Base-by-base conservation (phyloP, 2,797 vertebrate species). In the Hoplostethus atlanticus region DNA sequence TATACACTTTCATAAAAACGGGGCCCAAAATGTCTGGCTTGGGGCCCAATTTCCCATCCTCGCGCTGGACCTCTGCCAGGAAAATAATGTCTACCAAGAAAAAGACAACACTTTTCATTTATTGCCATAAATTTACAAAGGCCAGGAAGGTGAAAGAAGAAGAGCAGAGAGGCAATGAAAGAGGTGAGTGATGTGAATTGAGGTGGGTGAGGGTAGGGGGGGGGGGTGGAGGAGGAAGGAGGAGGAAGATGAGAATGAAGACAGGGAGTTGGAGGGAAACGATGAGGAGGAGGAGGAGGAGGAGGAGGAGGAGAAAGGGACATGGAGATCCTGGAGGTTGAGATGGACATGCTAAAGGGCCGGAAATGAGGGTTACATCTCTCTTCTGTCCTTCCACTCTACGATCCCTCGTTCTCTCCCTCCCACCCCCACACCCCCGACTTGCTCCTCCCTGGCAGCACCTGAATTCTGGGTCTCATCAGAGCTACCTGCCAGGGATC, bases 401-500 rank as follows among this genome's bases (percentile, higher is more conserved):
- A 36, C 53, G 70, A 16, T 51, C 64, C 38, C 48, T 7, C 54
- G 51, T 57, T 57, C 38, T 21, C 21, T 21, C 21, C 21, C 21
- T 21, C 21, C 21, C 21, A 1, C 21, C 21, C 21, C 31, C 54
- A 13, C 60, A 58, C 48, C 66, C 64, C 44, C 65, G 58, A 58
- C 66, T 57, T 11, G 11, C 34, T 71, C 59, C 25, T 13, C 31
- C 73, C 76, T 75, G 70, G 77, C 87, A 80, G 86, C 94, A 95
- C 93, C 94, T 94, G 93, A 93, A 91, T 92, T 91, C 97, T 98
- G 96, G 87, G 90, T 95, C 95, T 95, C 91, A 89, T 97, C 97
- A 98, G 91, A 87, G 85, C 92, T 96, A 96, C 96, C 96, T 98
- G 97, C 95, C 96, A 95, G 85, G 95, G 90, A 94, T 95, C 91